These are phyloP conservation scores for Tipula helvola DNA, from an alignment of 2,888 invertebrate genomes.

Conservation along the genomic window DNA sequence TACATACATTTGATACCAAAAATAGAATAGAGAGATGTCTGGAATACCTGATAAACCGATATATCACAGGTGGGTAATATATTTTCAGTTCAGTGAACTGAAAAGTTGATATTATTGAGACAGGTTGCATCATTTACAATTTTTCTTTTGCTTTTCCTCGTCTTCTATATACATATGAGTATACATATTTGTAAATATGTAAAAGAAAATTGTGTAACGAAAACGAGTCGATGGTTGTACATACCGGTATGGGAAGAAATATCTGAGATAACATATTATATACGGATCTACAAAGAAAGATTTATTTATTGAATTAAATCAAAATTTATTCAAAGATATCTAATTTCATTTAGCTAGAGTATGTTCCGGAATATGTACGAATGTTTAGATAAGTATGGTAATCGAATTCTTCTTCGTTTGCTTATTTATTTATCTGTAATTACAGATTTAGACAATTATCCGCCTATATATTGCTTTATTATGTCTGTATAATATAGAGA, in stretches of 20 bases:
- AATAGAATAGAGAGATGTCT: background rate
- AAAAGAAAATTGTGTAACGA: background rate
- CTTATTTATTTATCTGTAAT: background rate
- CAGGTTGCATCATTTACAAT: conserved; percentile 5
- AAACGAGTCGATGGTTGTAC: background rate
- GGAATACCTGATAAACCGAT: background rate
- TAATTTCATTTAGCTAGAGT: background rate
- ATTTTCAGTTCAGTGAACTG: conserved; percentile 8
- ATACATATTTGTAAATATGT: background rate
- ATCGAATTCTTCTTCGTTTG: background rate
- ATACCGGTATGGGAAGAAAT: background rate
- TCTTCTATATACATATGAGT: background rate
- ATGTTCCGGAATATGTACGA: background rate
- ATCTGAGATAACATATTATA: background rate
- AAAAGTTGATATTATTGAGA: conserved; percentile 8
- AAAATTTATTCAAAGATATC: background rate
- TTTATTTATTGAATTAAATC: background rate
- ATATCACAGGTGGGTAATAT: conserved; percentile 7
- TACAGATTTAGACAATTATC: background rate
- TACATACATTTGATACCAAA: background rate
- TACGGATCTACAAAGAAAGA: background rate
- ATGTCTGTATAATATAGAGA: background rate
- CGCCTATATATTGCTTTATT: background rate
- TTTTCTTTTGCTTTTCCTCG: background rate
- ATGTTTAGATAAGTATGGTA: background rate